These are phyloP conservation scores for Drosophila mulleri DNA, from an alignment of 2,888 invertebrate species.

Conservation along the genomic window DNA sequence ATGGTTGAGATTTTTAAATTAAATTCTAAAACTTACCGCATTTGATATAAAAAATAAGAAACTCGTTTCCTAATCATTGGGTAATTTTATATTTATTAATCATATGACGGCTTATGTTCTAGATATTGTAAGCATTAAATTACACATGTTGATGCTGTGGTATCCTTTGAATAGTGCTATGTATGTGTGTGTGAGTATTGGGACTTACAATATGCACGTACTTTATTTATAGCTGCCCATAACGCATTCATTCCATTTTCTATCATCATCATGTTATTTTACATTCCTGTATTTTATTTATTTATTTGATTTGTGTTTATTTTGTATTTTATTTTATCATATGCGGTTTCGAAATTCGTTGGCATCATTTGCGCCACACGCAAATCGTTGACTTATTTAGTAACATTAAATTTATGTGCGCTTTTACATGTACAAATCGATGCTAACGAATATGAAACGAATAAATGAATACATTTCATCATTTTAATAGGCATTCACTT, in stretches of 20 bases:
- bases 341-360: constrained; percentile 62
- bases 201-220: constrained; percentile 32
- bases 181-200: constrained; percentile 10
- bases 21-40: constrained; percentile 6
- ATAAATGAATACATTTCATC: constrained; percentile 37
- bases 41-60: background rate
- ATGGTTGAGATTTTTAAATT: constrained; percentile 12
- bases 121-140: constrained; percentile 58
- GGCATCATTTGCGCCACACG: constrained; percentile 55
- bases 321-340: constrained; percentile 18
- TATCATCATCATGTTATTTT: constrained; percentile 53
- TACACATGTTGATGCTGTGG: constrained; percentile 50
- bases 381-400: constrained; percentile 47
- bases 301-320: background rate
- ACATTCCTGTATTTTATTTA: constrained; percentile 63
- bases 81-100: constrained; percentile 56
- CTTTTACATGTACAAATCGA: constrained; percentile 74
- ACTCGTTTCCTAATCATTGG: constrained; percentile 31
- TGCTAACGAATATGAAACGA: constrained; percentile 55
- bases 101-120: constrained; percentile 51
- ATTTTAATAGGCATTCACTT: constrained; percentile 54
- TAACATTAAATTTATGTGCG: constrained; percentile 69
- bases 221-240: constrained; percentile 48
- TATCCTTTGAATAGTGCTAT: constrained; percentile 44
- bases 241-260: constrained; percentile 21